Conservation (phyloP, 1,140 invertebrate genomes). For the Drosophila santomea region DNA sequence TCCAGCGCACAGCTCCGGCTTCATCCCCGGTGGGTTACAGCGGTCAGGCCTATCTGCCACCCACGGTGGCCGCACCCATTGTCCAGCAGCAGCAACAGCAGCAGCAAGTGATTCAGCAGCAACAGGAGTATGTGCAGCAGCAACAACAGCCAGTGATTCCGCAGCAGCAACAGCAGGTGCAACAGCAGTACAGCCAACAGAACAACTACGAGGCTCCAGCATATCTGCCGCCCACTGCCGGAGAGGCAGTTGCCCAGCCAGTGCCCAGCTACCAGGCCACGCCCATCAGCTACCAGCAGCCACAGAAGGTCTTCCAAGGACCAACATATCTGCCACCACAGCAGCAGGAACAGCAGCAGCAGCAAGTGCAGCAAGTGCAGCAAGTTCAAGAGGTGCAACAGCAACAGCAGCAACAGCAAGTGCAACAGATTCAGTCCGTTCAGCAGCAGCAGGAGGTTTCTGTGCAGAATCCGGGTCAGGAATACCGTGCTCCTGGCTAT, state of each 20-base stretch:
- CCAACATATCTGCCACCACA: constrained; percentile 38
- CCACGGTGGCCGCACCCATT: constrained; percentile 20
- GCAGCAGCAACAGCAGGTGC: constrained; percentile 6
- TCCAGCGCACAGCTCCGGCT: constrained; percentile 35
- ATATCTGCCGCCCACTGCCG: constrained; percentile 22
- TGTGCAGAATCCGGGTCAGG: not conserved
- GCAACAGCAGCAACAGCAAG: constrained; percentile 22
- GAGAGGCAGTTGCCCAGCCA: constrained; percentile 27
- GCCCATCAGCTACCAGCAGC: constrained; percentile 24
- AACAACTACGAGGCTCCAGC: constrained; percentile 28
- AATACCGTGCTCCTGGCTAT: constrained; percentile 48
- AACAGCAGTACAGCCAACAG: constrained; percentile 19
- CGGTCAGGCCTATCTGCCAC: constrained; percentile 48
- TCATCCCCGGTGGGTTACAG: constrained; percentile 13
- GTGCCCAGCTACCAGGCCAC: constrained; percentile 43
- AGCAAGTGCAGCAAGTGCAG: not conserved
- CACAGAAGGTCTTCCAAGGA: constrained; percentile 30
- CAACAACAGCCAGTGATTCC: constrained; percentile 7
- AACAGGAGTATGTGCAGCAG: not conserved
- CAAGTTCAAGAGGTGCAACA: constrained; percentile 20
- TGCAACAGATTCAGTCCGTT: constrained; percentile 7
- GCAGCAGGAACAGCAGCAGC: constrained; percentile 14
- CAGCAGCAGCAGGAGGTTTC: constrained; percentile 20
- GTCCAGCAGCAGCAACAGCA: constrained; percentile 6
- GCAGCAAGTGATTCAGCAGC: not conserved